These are phyloP conservation scores for Gobio gobio DNA, from an alignment of 2,113 vertebrate genomes.

Conservation along the genomic window DNA sequence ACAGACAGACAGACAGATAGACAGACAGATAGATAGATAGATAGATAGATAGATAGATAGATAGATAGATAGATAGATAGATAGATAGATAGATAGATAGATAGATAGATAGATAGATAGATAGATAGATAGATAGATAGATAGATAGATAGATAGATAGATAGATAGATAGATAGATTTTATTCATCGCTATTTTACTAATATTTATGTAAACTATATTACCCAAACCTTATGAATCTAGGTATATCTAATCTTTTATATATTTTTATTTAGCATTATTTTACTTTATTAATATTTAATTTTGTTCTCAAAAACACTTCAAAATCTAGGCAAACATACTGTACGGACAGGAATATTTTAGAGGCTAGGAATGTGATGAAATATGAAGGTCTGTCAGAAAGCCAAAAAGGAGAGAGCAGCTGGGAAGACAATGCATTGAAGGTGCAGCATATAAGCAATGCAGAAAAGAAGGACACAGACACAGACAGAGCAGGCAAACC, in stretches of 20 bases:
- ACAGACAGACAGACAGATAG: too few relatives aligned
- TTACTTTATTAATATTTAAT: background rate
- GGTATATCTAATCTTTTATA: background rate
- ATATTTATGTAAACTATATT: background rate
- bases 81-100: too few relatives aligned
- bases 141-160: background rate
- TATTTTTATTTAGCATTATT: background rate
- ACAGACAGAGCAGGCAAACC: conserved; percentile 42
- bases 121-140: background rate
- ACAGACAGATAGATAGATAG: too few relatives aligned
- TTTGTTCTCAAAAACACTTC: background rate
- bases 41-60: too few relatives aligned
- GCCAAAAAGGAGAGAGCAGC: background rate
- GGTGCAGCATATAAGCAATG: background rate
- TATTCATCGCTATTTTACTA: background rate
- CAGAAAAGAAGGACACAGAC: conserved; percentile 25
- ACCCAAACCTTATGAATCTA: background rate
- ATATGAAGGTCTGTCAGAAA: conserved; percentile 7
- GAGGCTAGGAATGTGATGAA: background rate
- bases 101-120: too few relatives aligned
- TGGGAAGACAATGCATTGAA: conserved; percentile 9
- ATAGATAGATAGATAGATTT: background rate
- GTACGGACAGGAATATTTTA: background rate
- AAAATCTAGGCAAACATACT: background rate
- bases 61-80: too few relatives aligned